Conservation (phyloP, 1,140 invertebrate genomes). For the Pomacea maculata region DNA sequence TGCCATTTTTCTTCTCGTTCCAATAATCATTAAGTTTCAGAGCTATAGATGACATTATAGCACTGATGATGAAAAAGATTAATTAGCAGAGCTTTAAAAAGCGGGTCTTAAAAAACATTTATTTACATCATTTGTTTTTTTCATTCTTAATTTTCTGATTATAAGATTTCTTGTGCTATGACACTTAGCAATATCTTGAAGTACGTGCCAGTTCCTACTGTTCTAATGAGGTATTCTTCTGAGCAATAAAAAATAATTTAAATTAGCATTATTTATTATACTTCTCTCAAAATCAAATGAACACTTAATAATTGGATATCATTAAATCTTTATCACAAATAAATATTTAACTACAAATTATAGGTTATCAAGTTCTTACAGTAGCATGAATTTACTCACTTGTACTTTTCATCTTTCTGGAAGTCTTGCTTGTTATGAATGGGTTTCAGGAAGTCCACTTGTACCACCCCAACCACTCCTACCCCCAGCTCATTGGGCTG, state of each 20-base stretch:
- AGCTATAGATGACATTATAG: constrained; percentile 50
- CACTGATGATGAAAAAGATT: constrained; percentile 43
- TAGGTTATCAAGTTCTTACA: too few species aligned
- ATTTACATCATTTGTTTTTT: too few species aligned
- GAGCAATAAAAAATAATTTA: too few species aligned
- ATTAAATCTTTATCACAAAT: not conserved
- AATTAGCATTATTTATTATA: too few species aligned
- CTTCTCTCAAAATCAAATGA: not conserved
- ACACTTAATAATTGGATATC: not conserved
- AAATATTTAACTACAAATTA: not conserved
- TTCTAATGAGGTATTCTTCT: too few species aligned
- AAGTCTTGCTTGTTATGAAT: constrained; percentile 65
- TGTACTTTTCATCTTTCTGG: constrained; percentile 58
- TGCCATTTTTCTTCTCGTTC: constrained; percentile 53
- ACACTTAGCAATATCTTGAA: too few species aligned
- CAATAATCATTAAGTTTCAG: constrained; percentile 61
- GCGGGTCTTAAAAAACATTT: too few species aligned
- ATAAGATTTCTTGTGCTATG: too few species aligned
- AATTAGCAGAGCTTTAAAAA: not conserved
- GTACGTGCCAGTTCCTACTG: too few species aligned
- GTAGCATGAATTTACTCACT: constrained; percentile 39
- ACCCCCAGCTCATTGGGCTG: constrained; percentile 57
- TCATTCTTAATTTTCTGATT: too few species aligned
- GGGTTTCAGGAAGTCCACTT: constrained; percentile 60
- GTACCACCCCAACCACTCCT: constrained; percentile 60